These are phyloP conservation scores for Leptoclinus maculatus DNA, from an alignment of 2,797 vertebrate genomes.

Conservation along the genomic window DNA sequence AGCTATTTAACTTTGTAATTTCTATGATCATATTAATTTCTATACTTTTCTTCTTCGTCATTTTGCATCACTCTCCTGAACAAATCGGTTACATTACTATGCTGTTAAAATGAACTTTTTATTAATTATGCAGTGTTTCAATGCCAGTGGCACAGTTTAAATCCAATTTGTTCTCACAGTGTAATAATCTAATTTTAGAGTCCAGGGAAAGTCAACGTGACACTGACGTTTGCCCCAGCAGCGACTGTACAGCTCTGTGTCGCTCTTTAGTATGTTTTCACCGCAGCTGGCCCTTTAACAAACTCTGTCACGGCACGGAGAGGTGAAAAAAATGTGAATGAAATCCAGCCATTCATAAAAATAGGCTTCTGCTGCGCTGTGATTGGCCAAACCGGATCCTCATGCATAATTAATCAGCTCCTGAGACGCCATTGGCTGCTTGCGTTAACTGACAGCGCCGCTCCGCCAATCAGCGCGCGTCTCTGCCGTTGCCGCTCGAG, in stretches of 20 bases:
- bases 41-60: not conserved
- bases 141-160: not conserved
- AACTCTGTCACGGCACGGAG: conserved; percentile 51
- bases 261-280: conserved; percentile 36
- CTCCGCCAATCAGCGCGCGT: conserved; percentile 70
- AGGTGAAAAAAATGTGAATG: conserved; percentile 80
- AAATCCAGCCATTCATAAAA: conserved; percentile 90
- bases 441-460: conserved; percentile 40
- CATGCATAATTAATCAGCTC: conserved; percentile 62
- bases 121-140: not conserved
- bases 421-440: conserved; percentile 68
- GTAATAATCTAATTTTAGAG: conserved; percentile 19
- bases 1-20: not conserved
- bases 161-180: conserved; percentile 13
- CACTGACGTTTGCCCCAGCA: conserved; percentile 5
- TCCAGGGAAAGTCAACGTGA: not conserved
- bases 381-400: conserved; percentile 71
- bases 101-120: not conserved
- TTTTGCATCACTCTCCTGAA: not conserved
- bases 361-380: conserved; percentile 65
- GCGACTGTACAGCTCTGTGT: not conserved
- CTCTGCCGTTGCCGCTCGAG: conserved; percentile 45
- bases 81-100: not conserved
- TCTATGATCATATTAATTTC: not conserved
- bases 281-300: conserved; percentile 79